phyloP scores from a whole-genome alignment of 2,888 invertebrate species.

The Cheilosia pagana region DNA sequence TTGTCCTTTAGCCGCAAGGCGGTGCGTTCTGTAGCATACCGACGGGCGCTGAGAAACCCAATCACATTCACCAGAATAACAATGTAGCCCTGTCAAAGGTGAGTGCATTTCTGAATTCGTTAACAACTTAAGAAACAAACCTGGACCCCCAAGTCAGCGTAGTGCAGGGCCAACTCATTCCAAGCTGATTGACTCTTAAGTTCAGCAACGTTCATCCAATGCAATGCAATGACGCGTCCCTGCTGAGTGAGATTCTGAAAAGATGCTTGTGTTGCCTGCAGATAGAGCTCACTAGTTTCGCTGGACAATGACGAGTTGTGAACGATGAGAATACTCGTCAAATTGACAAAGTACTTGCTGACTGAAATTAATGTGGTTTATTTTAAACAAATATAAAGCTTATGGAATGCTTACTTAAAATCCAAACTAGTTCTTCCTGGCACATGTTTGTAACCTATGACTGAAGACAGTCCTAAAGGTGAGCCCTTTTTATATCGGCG shows the following conservation, averaged over 20 bases:
- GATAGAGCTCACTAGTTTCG: conserved; percentile 76
- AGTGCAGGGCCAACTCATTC: conserved; percentile 77
- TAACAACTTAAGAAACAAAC: conserved; percentile 72
- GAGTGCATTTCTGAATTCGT: not conserved
- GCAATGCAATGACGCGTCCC: conserved; percentile 76
- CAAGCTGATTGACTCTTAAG: conserved; percentile 74
- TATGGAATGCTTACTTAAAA: not conserved
- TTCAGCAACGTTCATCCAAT: conserved; percentile 80
- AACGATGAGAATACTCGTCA: conserved; percentile 80
- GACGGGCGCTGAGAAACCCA: conserved; percentile 80
- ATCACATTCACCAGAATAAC: conserved; percentile 79
- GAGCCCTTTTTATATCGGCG: not conserved
- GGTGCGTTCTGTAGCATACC: conserved; percentile 81
- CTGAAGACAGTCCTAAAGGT: not conserved
- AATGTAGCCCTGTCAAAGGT: conserved; percentile 79
- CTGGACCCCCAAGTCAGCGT: conserved; percentile 79
- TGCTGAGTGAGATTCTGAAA: conserved; percentile 75
- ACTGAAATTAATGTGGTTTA: conserved; percentile 75
- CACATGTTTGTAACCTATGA: not conserved
- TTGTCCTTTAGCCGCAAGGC: conserved; percentile 81
- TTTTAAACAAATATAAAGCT: not conserved
- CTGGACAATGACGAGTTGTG: conserved; percentile 76
- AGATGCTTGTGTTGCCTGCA: conserved; percentile 78
- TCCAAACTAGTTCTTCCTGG: not conserved
- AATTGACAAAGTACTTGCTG: conserved; percentile 78